These are phyloP conservation scores for Lithophane ornitopus DNA, from an alignment of 2,888 invertebrate species.

Conservation along the genomic window DNA sequence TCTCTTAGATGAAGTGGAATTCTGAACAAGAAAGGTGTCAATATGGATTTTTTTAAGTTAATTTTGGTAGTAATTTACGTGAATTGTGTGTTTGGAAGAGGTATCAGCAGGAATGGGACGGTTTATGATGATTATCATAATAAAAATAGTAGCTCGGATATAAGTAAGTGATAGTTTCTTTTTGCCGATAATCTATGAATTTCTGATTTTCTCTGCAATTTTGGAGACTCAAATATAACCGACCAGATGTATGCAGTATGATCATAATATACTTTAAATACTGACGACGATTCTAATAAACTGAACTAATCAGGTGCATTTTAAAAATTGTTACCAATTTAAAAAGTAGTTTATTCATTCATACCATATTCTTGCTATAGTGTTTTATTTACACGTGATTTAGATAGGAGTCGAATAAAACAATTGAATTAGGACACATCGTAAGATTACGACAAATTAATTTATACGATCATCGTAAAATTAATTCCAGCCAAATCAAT, in stretches of 20 bases:
- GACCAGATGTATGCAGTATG: background rate
- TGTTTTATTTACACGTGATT: background rate
- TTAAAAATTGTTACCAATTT: background rate
- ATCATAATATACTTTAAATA: background rate
- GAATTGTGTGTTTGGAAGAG: slow-evolving; percentile 69
- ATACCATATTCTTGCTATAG: background rate
- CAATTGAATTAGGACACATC: background rate
- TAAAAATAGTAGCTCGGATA: slow-evolving; percentile 65
- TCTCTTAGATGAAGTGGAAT: slow-evolving; percentile 76
- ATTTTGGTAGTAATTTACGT: slow-evolving; percentile 71
- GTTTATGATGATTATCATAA: slow-evolving; percentile 56
- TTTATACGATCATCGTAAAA: background rate
- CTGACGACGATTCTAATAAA: background rate
- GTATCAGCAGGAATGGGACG: slow-evolving; percentile 72
- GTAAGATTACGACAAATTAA: background rate
- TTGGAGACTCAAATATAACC: background rate
- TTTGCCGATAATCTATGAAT: background rate
- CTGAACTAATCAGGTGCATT: no score
- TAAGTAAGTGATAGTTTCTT: slow-evolving; percentile 44
- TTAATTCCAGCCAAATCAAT: slow-evolving; percentile 73
- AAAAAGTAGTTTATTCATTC: background rate
- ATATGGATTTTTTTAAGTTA: slow-evolving; percentile 73
- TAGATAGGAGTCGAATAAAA: background rate
- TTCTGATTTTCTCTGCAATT: no score
- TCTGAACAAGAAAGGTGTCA: slow-evolving; percentile 64